Evolutionary conservation across 2,888 invertebrate species (phyloP), one percentile per base, ranked within the genome.

Genomic region (Napeogenes inachia): DNA sequence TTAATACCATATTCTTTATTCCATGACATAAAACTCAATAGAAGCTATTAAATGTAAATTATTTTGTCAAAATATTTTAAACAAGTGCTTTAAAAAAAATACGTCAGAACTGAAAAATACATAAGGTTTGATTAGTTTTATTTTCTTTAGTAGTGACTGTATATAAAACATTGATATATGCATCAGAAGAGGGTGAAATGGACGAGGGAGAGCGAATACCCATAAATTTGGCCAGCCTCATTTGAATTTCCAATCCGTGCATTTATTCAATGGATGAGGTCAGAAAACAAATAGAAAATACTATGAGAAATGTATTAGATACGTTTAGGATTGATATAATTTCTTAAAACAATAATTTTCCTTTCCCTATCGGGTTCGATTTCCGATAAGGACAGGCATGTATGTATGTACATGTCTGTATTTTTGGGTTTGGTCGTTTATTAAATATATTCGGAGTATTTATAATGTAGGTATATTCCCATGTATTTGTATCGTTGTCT

Each of bases 241-340:
- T 88, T 85, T 87, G 87, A 88, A 88, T 89, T 89, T 88, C 89
- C 82, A 85, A 89, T 89, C 84, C 81, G 80, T 78, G 82, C 78
- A 83, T 86, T 79, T 80, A 85, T 87, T 87, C 85, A 75, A 68
- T 71, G 68, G 67, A 67, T 54, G 61, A 61, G 65, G 60, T 60
- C 45, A 53, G 54, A 58, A 59, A 64, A 56, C 38, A 63, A 56
- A 54, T 57, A 59, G 68, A 68, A 60, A 55, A 63, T 55, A 64
- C 50, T 55, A 61, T 71, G 66, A 70, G 46, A 56, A 55, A 54
- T 42, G 35, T 42, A 60, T 38, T 4, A 45, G 53, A 53, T 56
- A 46, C 21, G 21, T 21, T 21, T 21, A 21, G 21, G 21, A 21
- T 21, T 21, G 21, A 1, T 21, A 21, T 21, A 21, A 21, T 21